Evolutionary conservation across 2,797 vertebrate genomes (phyloP).

Genomic region (Phalloptychus januarius): DNA sequence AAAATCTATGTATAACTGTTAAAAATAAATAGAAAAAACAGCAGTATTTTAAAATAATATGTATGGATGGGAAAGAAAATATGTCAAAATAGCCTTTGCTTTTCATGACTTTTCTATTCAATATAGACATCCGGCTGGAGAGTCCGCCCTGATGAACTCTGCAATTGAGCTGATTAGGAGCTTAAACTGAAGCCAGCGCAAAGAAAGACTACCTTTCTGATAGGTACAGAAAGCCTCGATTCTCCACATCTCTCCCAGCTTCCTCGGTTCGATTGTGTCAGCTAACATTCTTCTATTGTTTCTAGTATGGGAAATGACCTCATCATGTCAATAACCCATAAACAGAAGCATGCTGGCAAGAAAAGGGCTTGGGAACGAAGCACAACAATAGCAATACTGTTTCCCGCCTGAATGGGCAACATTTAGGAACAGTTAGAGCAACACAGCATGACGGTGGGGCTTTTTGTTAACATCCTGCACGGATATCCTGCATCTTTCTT

Average conservation of each 20-base stretch:
- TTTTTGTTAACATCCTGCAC: constrained; percentile 36
- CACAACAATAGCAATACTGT: constrained; percentile 68
- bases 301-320: constrained; percentile 71
- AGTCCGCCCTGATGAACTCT: constrained; percentile 36
- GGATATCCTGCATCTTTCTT: constrained; percentile 51
- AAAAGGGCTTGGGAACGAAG: constrained; percentile 58
- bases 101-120: constrained; percentile 1
- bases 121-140: constrained; percentile 28
- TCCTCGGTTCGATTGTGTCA: constrained; percentile 36
- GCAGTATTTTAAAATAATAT: not conserved
- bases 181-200: constrained; percentile 52
- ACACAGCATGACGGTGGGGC: constrained; percentile 20
- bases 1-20: not conserved
- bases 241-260: constrained; percentile 46
- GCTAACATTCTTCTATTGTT: constrained; percentile 71
- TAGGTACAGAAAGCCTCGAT: constrained; percentile 14
- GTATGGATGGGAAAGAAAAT: not conserved
- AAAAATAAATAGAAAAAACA: not conserved
- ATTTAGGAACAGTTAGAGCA: constrained; percentile 22
- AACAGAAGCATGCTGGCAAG: constrained; percentile 45
- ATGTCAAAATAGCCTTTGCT: constrained; percentile 15
- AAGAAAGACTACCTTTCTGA: constrained; percentile 20
- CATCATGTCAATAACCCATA: constrained; percentile 61
- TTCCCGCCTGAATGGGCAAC: constrained; percentile 49
- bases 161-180: constrained; percentile 68